A percentile compares a stretch with the other conserved stretches of the same genome.
Conservation (phyloP, 2,113 vertebrate species). For the Sciurus niger region DNA sequence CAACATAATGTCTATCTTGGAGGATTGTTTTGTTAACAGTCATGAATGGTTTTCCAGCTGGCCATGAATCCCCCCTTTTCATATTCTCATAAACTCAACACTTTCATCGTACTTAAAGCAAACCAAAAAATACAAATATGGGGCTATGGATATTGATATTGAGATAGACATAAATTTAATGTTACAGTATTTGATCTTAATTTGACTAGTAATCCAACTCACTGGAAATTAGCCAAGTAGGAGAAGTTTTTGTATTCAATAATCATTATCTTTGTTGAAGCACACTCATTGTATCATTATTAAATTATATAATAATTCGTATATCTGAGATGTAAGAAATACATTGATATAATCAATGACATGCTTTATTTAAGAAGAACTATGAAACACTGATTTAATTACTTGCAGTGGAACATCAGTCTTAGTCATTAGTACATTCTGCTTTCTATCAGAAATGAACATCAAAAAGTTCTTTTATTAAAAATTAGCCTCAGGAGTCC, state of each 20-base stretch:
- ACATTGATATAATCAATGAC: conserved; percentile 68
- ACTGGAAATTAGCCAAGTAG: not conserved
- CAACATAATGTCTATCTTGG: not conserved
- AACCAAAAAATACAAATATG: not conserved
- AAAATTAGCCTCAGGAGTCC: conserved; percentile 79
- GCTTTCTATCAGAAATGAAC: conserved; percentile 86
- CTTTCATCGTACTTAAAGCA: conserved; percentile 29
- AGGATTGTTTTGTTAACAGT: not conserved
- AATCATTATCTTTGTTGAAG: conserved; percentile 37
- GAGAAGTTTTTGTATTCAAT: conserved; percentile 49
- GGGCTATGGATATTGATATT: not conserved
- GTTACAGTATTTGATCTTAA: conserved; percentile 26
- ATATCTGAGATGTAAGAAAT: conserved; percentile 57
- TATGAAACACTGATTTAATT: conserved; percentile 83
- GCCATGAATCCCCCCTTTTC: not conserved
- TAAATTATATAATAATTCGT: conserved; percentile 45
- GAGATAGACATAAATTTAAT: not conserved
- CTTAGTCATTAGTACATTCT: conserved; percentile 78
- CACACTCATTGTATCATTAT: not conserved
- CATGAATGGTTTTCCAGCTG: not conserved
- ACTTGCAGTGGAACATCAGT: conserved; percentile 79
- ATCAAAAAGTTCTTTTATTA: conserved; percentile 86
- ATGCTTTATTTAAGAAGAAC: conserved; percentile 75
- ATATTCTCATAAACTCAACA: not conserved
- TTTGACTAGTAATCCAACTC: conserved; percentile 53